Evolutionary conservation across 2,888 invertebrate species (phyloP), one percentile per base, ranked within the genome.

Genomic region (Orthosia gracilis): DNA sequence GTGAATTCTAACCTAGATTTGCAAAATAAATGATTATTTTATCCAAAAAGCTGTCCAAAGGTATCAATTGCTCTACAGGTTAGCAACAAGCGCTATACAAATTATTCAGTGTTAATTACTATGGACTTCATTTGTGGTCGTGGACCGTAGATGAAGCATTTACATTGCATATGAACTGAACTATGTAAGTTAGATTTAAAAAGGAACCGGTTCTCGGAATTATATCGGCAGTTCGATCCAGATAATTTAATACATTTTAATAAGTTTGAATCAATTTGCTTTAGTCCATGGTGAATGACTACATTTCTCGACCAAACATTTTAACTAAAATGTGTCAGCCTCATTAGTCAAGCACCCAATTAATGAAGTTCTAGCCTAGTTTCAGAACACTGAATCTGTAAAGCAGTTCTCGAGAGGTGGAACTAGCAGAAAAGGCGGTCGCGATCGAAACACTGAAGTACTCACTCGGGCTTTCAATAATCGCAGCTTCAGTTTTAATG

Each of bases 351-450:
- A n/a, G n/a, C n/a, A n/a, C n/a, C n/a, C n/a, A n/a, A n/a, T n/a
- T n/a, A n/a, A n/a, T n/a, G n/a, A n/a, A 57, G 49, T 57, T 66
- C 21, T 75, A 59, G 50, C 68, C 76, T 80, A 75, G 76, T 80
- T 75, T 57, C 76, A 75, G 76, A 64, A 73, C 31, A 15, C 57
- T 75, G 80, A 67, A 74, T 64, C n/a, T 50, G 40, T 83, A 58
- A 62, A 69, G 71, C 54, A 52, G 65, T 68, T 63, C 31, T 69
- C 59, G 47, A 71, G 74, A 45, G 65, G 26, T n/a, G 49, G 54
- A 71, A 71, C 70, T 61, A n/a, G n/a, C 18, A 23, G 5, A 26
- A 21, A 4, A 15, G 26, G 11, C 15, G 31, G 13, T 17, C 13
- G 11, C 2, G 45, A 4, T 23, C 13, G 3, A 45, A 3, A 26